Conservation (phyloP, 2,888 invertebrate genomes). For the Teinopalpus imperialis region DNA sequence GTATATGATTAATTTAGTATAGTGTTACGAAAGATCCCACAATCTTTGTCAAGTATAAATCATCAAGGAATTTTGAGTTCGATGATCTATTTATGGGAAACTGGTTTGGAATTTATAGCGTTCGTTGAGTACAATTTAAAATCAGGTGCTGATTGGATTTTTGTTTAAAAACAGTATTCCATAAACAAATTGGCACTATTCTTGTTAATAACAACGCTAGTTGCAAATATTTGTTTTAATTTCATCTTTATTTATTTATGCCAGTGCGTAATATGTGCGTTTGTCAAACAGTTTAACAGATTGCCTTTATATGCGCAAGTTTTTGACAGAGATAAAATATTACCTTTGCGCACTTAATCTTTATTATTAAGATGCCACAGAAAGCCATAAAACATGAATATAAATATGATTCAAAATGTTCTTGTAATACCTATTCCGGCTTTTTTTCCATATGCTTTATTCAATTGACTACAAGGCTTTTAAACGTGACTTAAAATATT, state of each 20-base stretch:
- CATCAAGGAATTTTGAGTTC: constrained; percentile 6
- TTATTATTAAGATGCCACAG: neutral
- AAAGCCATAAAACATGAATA: constrained; percentile 8
- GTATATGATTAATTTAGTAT: no score
- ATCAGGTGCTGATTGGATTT: neutral
- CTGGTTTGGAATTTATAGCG: constrained; percentile 8
- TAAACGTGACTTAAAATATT: neutral
- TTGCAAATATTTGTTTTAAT: neutral
- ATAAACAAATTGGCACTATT: neutral
- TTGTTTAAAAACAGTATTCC: neutral
- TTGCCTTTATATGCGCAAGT: neutral
- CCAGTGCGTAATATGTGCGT: no score
- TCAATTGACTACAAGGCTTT: neutral
- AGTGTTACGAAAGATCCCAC: no score
- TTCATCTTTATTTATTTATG: no score
- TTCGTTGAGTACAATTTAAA: neutral
- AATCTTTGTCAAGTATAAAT: constrained; percentile 4
- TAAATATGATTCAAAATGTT: constrained; percentile 5
- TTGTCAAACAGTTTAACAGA: neutral
- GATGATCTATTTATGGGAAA: constrained; percentile 18
- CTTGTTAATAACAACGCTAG: neutral
- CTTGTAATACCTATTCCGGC: neutral
- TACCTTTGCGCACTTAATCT: neutral
- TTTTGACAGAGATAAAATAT: constrained; percentile 9
- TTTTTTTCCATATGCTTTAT: neutral